These are phyloP conservation scores for Apoda limacodes DNA, from an alignment of 2,888 invertebrate genomes.

Conservation along the genomic window DNA sequence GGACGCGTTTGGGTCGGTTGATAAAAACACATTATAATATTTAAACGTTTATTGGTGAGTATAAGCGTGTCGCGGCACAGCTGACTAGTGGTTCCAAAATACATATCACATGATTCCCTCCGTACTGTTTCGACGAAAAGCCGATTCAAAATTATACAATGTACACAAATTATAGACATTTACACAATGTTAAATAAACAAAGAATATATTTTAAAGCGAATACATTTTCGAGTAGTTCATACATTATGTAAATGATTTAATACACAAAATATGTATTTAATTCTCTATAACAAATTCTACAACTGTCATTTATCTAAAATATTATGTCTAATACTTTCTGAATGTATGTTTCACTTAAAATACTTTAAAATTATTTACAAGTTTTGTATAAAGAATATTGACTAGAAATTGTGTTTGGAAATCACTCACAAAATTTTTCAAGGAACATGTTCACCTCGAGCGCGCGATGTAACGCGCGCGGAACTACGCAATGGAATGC, in stretches of 20 bases:
- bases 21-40: too few species aligned
- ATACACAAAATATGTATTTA: too few species aligned
- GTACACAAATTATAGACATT: too few species aligned
- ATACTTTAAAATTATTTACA: conserved; percentile 54
- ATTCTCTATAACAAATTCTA: too few species aligned
- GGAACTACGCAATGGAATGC: conserved; percentile 38
- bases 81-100: conserved; percentile 63
- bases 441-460: conserved; percentile 36
- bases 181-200: too few species aligned
- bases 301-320: too few species aligned
- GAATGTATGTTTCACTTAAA: too few species aligned
- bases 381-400: conserved; percentile 52
- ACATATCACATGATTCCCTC: conserved; percentile 56
- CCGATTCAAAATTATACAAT: conserved; percentile 17
- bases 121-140: conserved; percentile 26
- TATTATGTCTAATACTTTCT: too few species aligned
- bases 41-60: conserved; percentile 54
- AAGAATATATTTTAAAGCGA: too few species aligned
- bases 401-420: conserved; percentile 62
- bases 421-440: conserved; percentile 36
- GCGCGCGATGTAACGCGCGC: conserved; percentile 18
- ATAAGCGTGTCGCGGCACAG: conserved; percentile 66
- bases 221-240: too few species aligned
- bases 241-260: too few species aligned
- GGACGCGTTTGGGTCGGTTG: too few species aligned